Percentiles rank a stretch among this genome's conserved stretches.
These are phyloP conservation scores for Lamproptera curius DNA, from an alignment of 2,888 invertebrate species.

Conservation along the genomic window DNA sequence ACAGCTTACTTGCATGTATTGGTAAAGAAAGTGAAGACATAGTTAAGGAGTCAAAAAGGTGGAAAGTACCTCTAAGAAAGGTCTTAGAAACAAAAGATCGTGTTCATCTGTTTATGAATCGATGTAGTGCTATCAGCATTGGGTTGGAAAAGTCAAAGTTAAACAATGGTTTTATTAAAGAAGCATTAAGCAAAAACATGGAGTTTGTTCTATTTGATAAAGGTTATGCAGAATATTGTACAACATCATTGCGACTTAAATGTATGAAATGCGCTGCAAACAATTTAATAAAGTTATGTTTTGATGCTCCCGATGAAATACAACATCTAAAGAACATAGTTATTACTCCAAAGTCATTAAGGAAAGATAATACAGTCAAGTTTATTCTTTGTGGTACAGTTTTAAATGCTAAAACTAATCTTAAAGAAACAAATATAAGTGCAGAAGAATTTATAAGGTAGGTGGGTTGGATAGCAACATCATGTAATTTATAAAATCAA, in stretches of 20 bases:
- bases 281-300: slow-evolving; percentile 43
- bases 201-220: slow-evolving; percentile 39
- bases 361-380: slow-evolving; percentile 31
- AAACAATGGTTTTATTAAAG: slow-evolving; percentile 38
- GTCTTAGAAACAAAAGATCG: slow-evolving; percentile 59
- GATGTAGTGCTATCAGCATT: slow-evolving; percentile 43
- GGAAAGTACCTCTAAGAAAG: slow-evolving; percentile 65
- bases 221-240: slow-evolving; percentile 39
- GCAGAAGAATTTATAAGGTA: slow-evolving; percentile 76
- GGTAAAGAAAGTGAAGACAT: slow-evolving; percentile 50
- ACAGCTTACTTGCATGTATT: slow-evolving; percentile 43
- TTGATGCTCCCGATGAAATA: slow-evolving; percentile 12
- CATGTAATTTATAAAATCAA: no score
- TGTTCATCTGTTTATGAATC: slow-evolving; percentile 73
- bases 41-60: slow-evolving; percentile 56
- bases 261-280: slow-evolving; percentile 44
- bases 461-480: slow-evolving; percentile 3
- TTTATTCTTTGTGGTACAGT: slow-evolving; percentile 79
- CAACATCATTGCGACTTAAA: slow-evolving; percentile 52
- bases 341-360: slow-evolving; percentile 62
- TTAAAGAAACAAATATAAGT: slow-evolving; percentile 67
- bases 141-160: slow-evolving; percentile 42
- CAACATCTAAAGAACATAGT: slow-evolving; percentile 30
- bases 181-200: slow-evolving; percentile 30
- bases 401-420: slow-evolving; percentile 73